Base-by-base conservation (phyloP, 2,888 invertebrate genomes). In the Catotricha subobsoleta region DNA sequence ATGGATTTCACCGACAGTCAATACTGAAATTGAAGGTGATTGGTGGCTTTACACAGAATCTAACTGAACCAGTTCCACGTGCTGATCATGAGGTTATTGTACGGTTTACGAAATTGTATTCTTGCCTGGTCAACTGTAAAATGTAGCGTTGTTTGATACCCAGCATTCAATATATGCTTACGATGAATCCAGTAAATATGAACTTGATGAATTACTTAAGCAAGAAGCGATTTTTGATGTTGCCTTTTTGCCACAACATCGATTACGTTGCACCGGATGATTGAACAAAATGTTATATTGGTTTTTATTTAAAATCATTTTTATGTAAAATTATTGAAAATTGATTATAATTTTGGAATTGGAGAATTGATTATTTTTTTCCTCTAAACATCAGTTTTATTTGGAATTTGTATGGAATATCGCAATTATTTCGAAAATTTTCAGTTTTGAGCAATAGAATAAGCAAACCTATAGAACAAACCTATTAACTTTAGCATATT, bases 141-240 rank as follows among this genome's bases (percentile, higher is more conserved):
- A 80, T 95, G 65, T 78, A 88, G 69, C 64, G 98, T 2, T 92
- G 80, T 51, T 92, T 95, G 55, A 90, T n/a, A n/a, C n/a, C 91
- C 0, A 90, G 87, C 53, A 83, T 95, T 36, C 71, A 81, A 49
- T 84, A n/a, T n/a, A 83, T 56, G 88, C 92, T 0, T 95, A 77
- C 59, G 88, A 92, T 50, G 86, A 84, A 54, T 92, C 94, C 6
- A 60, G 74, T 30, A 82, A 83, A 56, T 91, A 88, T 56, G 68
- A 69, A 10, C 79, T 83, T 9, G 72, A 71, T 47, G 86, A 90
- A 47, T 60, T 92, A 13, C 63, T 91, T 10, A 74, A 79, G 48
- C 83, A 88, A 2, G 90, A 90, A 58, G 75, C 80, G 0, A 84
- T 84, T 70, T 67, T 80, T 12, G 87, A 91, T 63, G 69, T 92